Evolutionary conservation across 2,113 vertebrate genomes (phyloP).

Genomic region (Rhynchopsitta pachyrhyncha): DNA sequence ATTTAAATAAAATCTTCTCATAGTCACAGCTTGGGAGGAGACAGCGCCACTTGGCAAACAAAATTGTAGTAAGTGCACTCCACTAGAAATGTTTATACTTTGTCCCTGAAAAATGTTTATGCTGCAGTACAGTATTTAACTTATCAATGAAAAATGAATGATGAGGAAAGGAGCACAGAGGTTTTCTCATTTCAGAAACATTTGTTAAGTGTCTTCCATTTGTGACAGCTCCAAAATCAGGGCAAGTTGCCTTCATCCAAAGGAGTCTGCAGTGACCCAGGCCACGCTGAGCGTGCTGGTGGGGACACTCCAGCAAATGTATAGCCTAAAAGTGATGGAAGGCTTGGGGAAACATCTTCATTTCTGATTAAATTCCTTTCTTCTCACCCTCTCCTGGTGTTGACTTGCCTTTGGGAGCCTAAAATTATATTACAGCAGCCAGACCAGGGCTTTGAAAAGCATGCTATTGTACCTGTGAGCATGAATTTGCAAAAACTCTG

Average conservation of each 20-base stretch:
- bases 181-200: conserved; percentile 37
- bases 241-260: neutral
- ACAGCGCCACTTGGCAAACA: conserved; percentile 50
- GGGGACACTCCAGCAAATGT: neutral
- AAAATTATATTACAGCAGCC: neutral
- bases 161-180: conserved; percentile 14
- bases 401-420: neutral
- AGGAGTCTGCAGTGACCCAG: neutral
- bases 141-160: conserved; percentile 51
- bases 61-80: conserved; percentile 65
- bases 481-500: neutral
- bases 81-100: conserved; percentile 67
- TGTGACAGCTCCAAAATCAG: neutral
- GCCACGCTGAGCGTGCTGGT: neutral
- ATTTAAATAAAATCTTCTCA: conserved; percentile 55
- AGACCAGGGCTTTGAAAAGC: neutral
- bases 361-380: neutral
- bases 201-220: conserved; percentile 45
- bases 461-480: neutral
- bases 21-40: conserved; percentile 32
- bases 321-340: neutral
- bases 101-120: conserved; percentile 65
- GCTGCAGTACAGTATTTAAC: conserved; percentile 60
- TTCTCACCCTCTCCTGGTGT: neutral
- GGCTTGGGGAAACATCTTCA: neutral